Base-by-base conservation (phyloP, 2,797 vertebrate species). In the Scarus forsteni region DNA sequence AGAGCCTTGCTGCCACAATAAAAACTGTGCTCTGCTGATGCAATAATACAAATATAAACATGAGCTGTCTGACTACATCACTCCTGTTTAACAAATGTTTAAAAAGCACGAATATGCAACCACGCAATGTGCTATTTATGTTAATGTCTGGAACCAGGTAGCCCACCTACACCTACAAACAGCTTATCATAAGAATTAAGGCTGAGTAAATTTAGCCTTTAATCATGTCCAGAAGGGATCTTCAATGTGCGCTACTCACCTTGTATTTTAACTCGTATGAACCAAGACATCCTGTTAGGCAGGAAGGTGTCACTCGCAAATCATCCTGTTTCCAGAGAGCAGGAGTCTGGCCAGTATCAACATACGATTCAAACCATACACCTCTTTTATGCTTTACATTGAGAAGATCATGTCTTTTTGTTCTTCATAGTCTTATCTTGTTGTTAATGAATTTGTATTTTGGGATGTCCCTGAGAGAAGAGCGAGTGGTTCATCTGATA, bases 201-300 rank as follows among this genome's bases (percentile, higher is more conserved):
- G 52, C 10, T 8, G 48, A 42, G 55, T 70, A 79, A 79, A 78
- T 85, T 73, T 79, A 45, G 48, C 49, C 54, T 57, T 68, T 34
- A 70, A 60, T 65, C 15, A 44, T 55, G 70, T 59, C 77, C 73
- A 36, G 18, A 77, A 73, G 73, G 62, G 49, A 74, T 67, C 51
- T 75, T 76, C 64, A 62, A 49, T 52, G 46, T 56, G 56, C 10
- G 45, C 55, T 16, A 55, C 65, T 79, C 74, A 70, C 65, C 63
- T 67, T 66, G 36, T 50, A 50, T 61, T 67, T 45, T 73, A n/a
- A 65, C 62, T 66, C 39, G 65, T 78, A 72, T 81, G 73, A 88
- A 85, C 63, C 52, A 60, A 88, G 80, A 86, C 73, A 75, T 87
- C 81, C 72, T 81, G 44, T 79, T 82, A 84, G 62, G 79, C 72